A percentile compares a stretch with the other conserved stretches of the same genome.
These are phyloP conservation scores for Macaria notata DNA, from an alignment of 2,888 invertebrate genomes.

Conservation along the genomic window DNA sequence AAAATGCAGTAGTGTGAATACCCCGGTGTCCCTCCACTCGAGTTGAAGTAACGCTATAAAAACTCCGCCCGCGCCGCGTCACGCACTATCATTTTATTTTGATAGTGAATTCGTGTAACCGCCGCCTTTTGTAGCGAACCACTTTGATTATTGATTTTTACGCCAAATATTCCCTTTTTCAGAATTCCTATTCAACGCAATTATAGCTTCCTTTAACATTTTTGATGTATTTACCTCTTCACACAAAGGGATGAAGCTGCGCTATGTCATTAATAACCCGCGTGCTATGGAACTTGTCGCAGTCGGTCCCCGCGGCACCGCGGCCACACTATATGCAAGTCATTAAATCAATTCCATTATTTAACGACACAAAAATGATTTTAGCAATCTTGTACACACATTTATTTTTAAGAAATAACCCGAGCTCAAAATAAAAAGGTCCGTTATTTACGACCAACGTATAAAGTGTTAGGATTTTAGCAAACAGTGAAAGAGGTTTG, in stretches of 20 bases:
- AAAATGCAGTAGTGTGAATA: constrained; percentile 32
- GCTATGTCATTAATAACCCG: constrained; percentile 78
- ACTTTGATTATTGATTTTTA: constrained; percentile 81
- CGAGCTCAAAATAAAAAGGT: neutral
- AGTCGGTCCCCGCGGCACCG: constrained; percentile 43
- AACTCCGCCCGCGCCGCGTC: constrained; percentile 76
- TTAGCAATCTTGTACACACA: constrained; percentile 4
- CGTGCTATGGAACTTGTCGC: constrained; percentile 67
- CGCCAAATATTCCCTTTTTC: constrained; percentile 77
- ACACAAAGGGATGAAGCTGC: constrained; percentile 61
- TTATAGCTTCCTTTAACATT: constrained; percentile 71
- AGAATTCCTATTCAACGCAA: constrained; percentile 70
- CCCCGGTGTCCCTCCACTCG: constrained; percentile 60
- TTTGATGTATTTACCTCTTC: constrained; percentile 61
- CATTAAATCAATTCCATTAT: constrained; percentile 33
- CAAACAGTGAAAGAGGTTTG: constrained; percentile 19
- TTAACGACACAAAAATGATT: neutral
- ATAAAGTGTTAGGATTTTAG: constrained; percentile 11
- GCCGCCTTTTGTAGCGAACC: constrained; percentile 65
- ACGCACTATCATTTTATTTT: constrained; percentile 72
- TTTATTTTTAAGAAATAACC: too few species aligned
- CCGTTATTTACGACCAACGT: neutral
- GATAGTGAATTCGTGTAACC: constrained; percentile 76
- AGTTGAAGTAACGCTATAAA: constrained; percentile 62
- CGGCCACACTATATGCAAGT: constrained; percentile 40